Base-by-base conservation (phyloP, 2,113 vertebrate genomes). In the Suricata suricatta region DNA sequence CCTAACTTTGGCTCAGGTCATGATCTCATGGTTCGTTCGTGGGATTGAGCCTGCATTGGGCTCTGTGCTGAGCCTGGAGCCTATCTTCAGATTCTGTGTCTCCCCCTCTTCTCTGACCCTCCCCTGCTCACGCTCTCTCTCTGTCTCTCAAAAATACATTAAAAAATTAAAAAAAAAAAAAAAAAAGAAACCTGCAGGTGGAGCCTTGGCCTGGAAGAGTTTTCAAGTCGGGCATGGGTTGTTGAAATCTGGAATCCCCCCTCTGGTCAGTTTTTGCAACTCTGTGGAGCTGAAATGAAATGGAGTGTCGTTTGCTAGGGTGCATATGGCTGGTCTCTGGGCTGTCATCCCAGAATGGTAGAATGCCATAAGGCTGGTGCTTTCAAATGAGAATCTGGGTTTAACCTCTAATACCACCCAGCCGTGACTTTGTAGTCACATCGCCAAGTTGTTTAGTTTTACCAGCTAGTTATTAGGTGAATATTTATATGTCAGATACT, bases 371-470 rank as follows among this genome's bases (percentile, higher is more conserved):
- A 85, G 15, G 2, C 60, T 16, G 12, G 23, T 72, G 44, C 68
- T 88, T 94, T 76, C 80, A 60, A 68, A 54, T 63, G 60, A 87
- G 82, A 92, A 69, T 31, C 80, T 94, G 47, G 71, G 38, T 93
- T 66, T 88, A 68, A 38, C 17, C 10, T 6, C 47, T 90, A 54
- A 25, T 0, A 47, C 21, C 38, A 44, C 35, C 29, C 38, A 89
- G 25, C 17, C 71, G 23, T 66, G 47, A 74, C 63, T 88, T 81
- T 95, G 47, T 60, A 54, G n/a, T 50, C 79, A 90, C 25, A 93
- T 63, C 57, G 54, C 63, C 44, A 86, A 64, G 14, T 19, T 54
- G 7, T 76, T 96, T 33, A 33, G n/a, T 69, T 88, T 92, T 94
- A 93, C 66, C 63, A 71, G 7, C 25, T 71, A 88, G 14, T 82